Conservation (phyloP, 2,888 invertebrate species). For the Cacoxenus indagator region DNA sequence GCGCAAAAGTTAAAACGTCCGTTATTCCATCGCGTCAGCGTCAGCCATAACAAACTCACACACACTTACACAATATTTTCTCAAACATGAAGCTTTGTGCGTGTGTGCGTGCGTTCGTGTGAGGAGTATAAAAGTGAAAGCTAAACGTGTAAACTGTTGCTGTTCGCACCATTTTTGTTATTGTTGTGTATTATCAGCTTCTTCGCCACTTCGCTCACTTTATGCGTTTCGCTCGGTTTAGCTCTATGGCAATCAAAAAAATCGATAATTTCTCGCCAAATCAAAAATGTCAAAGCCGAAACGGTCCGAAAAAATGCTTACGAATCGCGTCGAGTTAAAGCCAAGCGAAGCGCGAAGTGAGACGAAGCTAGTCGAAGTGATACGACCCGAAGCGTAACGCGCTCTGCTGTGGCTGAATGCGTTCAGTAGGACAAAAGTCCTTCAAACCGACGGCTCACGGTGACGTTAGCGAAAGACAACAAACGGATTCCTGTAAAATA, state of each 20-base stretch:
- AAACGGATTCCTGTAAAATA: no score
- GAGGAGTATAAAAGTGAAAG: constrained; percentile 54
- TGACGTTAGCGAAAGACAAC: neutral
- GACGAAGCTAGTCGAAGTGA: neutral
- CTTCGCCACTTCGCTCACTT: neutral
- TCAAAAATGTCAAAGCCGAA: neutral
- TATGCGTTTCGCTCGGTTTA: constrained; percentile 29
- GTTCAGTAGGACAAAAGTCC: constrained; percentile 70
- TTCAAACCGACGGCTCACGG: constrained; percentile 66
- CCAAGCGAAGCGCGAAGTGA: neutral
- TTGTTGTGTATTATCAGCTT: neutral
- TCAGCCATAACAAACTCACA: no score
- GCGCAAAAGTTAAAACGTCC: no score
- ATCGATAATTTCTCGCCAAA: constrained; percentile 46
- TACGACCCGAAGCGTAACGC: neutral
- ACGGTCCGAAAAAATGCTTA: neutral
- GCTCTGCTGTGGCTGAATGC: neutral
- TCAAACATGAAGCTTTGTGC: neutral
- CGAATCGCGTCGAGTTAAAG: neutral
- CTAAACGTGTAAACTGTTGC: constrained; percentile 62
- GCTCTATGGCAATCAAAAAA: constrained; percentile 41
- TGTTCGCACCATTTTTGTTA: constrained; percentile 27
- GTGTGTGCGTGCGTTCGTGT: constrained; percentile 17
- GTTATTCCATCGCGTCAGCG: no score
- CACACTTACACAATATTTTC: no score